Evolutionary conservation across 2,888 invertebrate species (phyloP).

Genomic region (Octodonta nipae): DNA sequence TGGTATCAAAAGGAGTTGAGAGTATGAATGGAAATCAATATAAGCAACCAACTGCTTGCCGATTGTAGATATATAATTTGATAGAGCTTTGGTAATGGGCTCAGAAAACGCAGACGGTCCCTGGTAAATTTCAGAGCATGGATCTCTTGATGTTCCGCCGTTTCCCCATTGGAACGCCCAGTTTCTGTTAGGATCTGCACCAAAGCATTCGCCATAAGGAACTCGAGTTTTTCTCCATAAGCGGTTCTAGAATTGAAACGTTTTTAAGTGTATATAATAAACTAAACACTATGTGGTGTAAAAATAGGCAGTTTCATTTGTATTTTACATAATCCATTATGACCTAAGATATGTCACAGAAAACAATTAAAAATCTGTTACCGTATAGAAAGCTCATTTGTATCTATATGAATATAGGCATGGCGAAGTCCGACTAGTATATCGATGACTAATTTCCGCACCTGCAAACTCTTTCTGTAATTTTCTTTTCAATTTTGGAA

Average conservation of each 20-base stretch:
- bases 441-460: too few relatives aligned
- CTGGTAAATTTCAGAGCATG: slow-evolving; percentile 51
- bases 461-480: too few relatives aligned
- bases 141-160: slow-evolving; percentile 41
- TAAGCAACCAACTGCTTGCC: slow-evolving; percentile 38
- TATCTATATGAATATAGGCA: too few relatives aligned
- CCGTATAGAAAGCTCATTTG: too few relatives aligned
- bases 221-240: slow-evolving; percentile 58
- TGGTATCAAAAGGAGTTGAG: slow-evolving; percentile 55
- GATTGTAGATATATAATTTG: slow-evolving; percentile 39
- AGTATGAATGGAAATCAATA: slow-evolving; percentile 60
- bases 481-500: too few relatives aligned
- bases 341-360: too few relatives aligned
- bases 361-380: too few relatives aligned
- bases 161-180: slow-evolving; percentile 56
- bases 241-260: slow-evolving; percentile 38
- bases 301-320: too few relatives aligned
- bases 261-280: too few relatives aligned
- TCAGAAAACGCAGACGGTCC: slow-evolving; percentile 60
- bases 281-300: too few relatives aligned
- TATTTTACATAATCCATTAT: too few relatives aligned
- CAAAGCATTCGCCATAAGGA: slow-evolving; percentile 41
- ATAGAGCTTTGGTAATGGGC: slow-evolving; percentile 43
- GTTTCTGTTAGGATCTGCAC: slow-evolving; percentile 67
- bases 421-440: too few relatives aligned